Evolutionary conservation across 1,140 invertebrate genomes (phyloP), one percentile per base, ranked within the genome.

Genomic region (Galleria mellonella): DNA sequence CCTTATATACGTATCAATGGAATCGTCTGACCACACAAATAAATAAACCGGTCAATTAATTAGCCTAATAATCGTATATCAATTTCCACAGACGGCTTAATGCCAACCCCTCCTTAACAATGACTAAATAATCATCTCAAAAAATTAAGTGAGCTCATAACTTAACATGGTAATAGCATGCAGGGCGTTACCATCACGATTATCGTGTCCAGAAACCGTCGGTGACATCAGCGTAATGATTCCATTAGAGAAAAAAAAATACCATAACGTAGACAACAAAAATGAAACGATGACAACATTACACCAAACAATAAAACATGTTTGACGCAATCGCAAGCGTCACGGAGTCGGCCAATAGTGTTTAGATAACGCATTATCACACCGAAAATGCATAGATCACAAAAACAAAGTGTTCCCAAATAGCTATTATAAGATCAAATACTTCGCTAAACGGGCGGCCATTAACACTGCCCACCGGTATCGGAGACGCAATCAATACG

Each of bases 211-310:
- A 59, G 65, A 64, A 64, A 68, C 62, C 53, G 52, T 56, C 60
- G 62, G 54, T 78, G 74, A 78, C 67, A 75, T 75, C 74, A 78
- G 46, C 57, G n/a, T 60, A 65, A 63, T 71, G 58, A 67, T 66
- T 61, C 65, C 52, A 61, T 61, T 61, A 40, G 37, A 52, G 50
- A 65, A 62, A 70, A 65, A n/a, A 66, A 68, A 71, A 69, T 62
- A 62, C 51, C 51, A 70, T 58, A 66, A 58, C 42, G 52, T 39
- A 51, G 51, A 32, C 9, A 53, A 51, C 48, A 65, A 59, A 66
- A 68, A 66, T 55, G 49, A 64, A 50, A 62, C 44, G 64, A 75
- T 73, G 74, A 75, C 64, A 62, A 49, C 74, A 75, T 55, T 51
- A 47, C 43, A 51, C 57, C 37, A 45, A 55, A 62, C 62, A 63